Percentiles rank a stretch among this genome's conserved stretches.
Evolutionary conservation across 2,888 invertebrate species (phyloP).

Genomic region (Acanthosepion lycidas): DNA sequence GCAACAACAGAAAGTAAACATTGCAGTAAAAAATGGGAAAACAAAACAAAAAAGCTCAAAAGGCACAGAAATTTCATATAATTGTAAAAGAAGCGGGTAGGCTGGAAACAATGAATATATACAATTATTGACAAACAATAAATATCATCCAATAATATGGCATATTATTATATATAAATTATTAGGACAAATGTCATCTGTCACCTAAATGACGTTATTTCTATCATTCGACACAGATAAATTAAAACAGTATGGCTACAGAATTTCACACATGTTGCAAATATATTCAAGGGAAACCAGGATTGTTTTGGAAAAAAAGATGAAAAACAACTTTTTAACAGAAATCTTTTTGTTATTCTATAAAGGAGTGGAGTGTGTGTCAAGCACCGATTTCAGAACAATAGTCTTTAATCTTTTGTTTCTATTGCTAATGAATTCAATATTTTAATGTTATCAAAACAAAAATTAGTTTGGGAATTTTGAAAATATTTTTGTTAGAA

Average conservation of each 20-base stretch:
- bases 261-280: neutral
- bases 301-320: neutral
- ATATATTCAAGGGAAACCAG: neutral
- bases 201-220: neutral
- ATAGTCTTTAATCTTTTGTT: neutral
- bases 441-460: neutral
- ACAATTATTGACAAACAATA: neutral
- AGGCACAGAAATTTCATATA: neutral
- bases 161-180: neutral
- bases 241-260: neutral
- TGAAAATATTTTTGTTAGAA: no score
- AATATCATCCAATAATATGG: neutral
- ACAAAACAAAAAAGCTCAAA: neutral
- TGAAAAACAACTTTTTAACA: neutral
- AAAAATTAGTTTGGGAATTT: no score
- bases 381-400: neutral
- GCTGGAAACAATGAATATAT: neutral
- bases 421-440: neutral
- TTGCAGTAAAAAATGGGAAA: neutral
- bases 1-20: neutral
- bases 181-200: neutral
- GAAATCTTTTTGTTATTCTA: neutral
- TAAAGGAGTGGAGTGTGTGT: neutral
- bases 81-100: neutral
- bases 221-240: neutral